Evolutionary conservation across 2,797 vertebrate genomes (phyloP), one percentile per base, ranked within the genome.

Genomic region (Eleutherodactylus coqui): DNA sequence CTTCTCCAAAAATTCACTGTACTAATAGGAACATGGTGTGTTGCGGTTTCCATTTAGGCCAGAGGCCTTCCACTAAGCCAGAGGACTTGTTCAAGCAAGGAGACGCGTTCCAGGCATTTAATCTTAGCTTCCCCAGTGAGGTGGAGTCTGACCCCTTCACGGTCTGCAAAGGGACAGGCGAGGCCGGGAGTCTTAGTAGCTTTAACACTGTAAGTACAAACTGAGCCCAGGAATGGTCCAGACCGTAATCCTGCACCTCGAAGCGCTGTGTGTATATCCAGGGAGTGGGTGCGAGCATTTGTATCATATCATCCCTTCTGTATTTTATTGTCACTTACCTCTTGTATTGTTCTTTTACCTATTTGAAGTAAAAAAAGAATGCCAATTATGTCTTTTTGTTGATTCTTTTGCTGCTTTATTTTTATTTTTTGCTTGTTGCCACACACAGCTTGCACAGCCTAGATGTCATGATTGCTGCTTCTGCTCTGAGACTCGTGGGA

Each of bases 141-240:
- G 92, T 92, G 92, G 93, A 94, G 90, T 94, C 93, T 83, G 98
- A 98, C 94, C 96, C 97, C 90, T 99, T 99, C 93, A 95, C 95
- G 93, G 91, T 95, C 92, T 95, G 90, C 92, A 97, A 97, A 94
- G 96, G 93, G 93, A 91, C 94, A 90, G 95, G 96, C 91, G 93
- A 96, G 92, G 93, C 96, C 92, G 96, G 96, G 91, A 95, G 95
- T 94, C 98, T 98, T 96, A 96, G 97, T 96, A 97, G 96, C 96
- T 98, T 99, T 95, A 97, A 97, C 96, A 97, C 97, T 97, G 98
- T 99, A 98, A 99, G 98, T 97, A 96, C 94, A 94, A 92, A 91
- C 92, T 84, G 67, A 62, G 41, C 75, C 53, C 69, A 67, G 60
- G n/a, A 34, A 36, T 72, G 4, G 58, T 64, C 55, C 51, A 43